A percentile compares a stretch with the other conserved stretches of the same genome.
These are phyloP conservation scores for Ryuthela nishihirai DNA, from an alignment of 2,888 invertebrate genomes.

Conservation along the genomic window DNA sequence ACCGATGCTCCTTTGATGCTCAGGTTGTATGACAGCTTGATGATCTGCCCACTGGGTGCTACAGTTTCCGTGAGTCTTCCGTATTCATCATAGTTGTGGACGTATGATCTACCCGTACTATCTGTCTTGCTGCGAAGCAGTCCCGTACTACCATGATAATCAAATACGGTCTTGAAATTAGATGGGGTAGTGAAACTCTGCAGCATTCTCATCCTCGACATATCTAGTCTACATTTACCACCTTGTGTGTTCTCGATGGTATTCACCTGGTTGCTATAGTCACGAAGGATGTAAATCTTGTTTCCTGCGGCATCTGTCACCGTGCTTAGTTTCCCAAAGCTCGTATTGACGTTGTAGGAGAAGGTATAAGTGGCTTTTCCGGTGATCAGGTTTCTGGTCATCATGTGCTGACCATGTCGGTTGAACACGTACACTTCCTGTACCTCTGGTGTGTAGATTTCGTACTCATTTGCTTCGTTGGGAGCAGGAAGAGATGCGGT, in stretches of 20 bases:
- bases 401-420: slow-evolving; percentile 88
- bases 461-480: slow-evolving; percentile 77
- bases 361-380: slow-evolving; percentile 92
- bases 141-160: slow-evolving; percentile 51
- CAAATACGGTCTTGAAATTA: slow-evolving; percentile 49
- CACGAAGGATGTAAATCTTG: slow-evolving; percentile 83
- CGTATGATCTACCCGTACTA: slow-evolving; percentile 59
- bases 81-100: slow-evolving; percentile 85
- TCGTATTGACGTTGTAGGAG: slow-evolving; percentile 64
- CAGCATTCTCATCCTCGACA: slow-evolving; percentile 51
- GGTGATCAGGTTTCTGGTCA: slow-evolving; percentile 86
- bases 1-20: slow-evolving; percentile 50
- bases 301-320: slow-evolving; percentile 92
- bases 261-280: slow-evolving; percentile 63
- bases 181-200: slow-evolving; percentile 50
- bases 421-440: slow-evolving; percentile 93
- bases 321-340: slow-evolving; percentile 75
- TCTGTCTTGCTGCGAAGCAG: slow-evolving; percentile 50
- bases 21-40: slow-evolving; percentile 41
- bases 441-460: slow-evolving; percentile 87
- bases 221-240: slow-evolving; percentile 45
- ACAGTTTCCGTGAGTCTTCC: slow-evolving; percentile 82
- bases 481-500: slow-evolving; percentile 61
- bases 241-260: slow-evolving; percentile 63
- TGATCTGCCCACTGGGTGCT: slow-evolving; percentile 79